Evolutionary conservation across 2,888 invertebrate genomes (phyloP), one percentile per base, ranked within the genome.

Genomic region (Bombylius discolor): DNA sequence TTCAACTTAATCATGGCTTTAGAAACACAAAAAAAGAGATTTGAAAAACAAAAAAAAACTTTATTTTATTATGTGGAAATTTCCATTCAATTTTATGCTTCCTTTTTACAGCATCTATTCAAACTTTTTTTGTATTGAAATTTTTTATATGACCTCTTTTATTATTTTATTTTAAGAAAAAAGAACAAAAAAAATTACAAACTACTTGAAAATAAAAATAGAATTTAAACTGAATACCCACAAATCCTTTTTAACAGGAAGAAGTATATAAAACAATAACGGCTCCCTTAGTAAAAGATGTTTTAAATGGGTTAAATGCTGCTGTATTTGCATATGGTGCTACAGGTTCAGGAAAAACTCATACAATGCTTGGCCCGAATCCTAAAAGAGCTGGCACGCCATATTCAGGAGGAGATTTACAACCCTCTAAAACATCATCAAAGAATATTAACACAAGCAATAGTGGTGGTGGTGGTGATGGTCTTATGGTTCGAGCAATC

Each of bases 291-390:
- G 91, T 97, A 4, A 83, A 84, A 48, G 91, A 89, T 66, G 89
- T 97, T 1, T 77, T 96, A 36, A 80, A 78, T 58, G 97, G 97
- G 0, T 92, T 88, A 69, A 95, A 95, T 66, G 96, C 91, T 0
- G 95, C 96, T 0, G 94, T 97, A 34, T 97, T 97, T 74, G 96
- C 97, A 1, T 97, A 74, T 56, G 74, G 74, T n/a, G 74, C 74
- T 1, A 74, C 74, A 1, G 74, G 74, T 2, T 74, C 74, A 0
- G 74, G 75, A 0, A 74, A 74, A 63, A 74, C 74, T 1, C 75
- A 74, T 55, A 74, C 74, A 47, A 74, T 74, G 74, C 63, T 75
- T 53, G 75, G 74, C 0, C 74, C 74, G 12, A 67, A 67, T 61
- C 67, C 72, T 33, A 70, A 70, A 63, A 72, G 70, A 57, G 68